Evolutionary conservation across 1,140 invertebrate genomes (phyloP).

Genomic region (Polyergus mexicanus): DNA sequence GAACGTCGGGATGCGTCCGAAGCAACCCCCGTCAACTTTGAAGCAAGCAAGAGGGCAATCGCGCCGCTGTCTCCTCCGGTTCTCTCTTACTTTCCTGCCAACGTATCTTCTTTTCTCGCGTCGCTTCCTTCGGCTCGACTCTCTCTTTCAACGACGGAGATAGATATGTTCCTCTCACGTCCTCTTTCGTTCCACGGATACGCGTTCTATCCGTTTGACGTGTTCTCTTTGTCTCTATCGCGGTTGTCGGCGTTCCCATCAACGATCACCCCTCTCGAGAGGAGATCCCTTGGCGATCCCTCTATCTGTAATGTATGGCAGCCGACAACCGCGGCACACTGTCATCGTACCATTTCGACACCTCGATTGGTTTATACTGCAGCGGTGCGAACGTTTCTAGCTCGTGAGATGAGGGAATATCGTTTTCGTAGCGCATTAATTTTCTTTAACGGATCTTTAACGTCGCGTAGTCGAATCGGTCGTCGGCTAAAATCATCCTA

Average conservation of each 20-base stretch:
- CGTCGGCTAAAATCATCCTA: constrained; percentile 22
- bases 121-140: constrained; percentile 29
- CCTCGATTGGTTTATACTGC: constrained; percentile 67
- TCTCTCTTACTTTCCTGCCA: constrained; percentile 26
- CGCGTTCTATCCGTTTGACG: background rate
- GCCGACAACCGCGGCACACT: constrained; percentile 59
- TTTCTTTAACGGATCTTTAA: constrained; percentile 8
- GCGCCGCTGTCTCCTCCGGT: constrained; percentile 36
- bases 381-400: constrained; percentile 33
- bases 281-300: constrained; percentile 59
- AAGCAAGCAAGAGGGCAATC: constrained; percentile 68
- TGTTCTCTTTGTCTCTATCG: constrained; percentile 42
- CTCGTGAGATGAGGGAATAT: constrained; percentile 7
- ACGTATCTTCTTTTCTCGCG: constrained; percentile 40
- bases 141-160: background rate
- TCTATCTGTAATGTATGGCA: constrained; percentile 33
- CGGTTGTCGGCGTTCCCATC: constrained; percentile 45
- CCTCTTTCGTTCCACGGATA: constrained; percentile 40
- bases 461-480: background rate
- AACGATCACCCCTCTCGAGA: constrained; percentile 58
- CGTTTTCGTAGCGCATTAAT: constrained; percentile 19
- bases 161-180: constrained; percentile 15
- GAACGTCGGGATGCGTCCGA: constrained; percentile 78
- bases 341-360: constrained; percentile 66
- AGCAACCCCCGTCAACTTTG: constrained; percentile 78